phyloP scores from a whole-genome alignment of 1,140 invertebrate species.

The Cherax quadricarinatus region DNA sequence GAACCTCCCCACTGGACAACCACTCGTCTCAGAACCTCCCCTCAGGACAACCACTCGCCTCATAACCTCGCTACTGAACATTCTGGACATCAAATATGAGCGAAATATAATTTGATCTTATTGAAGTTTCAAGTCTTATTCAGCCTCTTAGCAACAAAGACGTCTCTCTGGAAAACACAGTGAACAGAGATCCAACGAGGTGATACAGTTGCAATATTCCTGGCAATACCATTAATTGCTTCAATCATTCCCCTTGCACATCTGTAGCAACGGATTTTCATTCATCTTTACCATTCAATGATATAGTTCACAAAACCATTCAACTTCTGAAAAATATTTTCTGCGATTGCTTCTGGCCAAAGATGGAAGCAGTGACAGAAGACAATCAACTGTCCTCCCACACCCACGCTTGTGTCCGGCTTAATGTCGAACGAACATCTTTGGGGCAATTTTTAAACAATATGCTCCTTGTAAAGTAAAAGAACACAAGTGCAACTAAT shows the following conservation, averaged over 20 bases:
- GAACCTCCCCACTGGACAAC: too few relatives aligned
- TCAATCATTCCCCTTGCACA: slow-evolving; percentile 41
- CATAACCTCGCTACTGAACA: too few relatives aligned
- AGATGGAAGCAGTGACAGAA: slow-evolving; percentile 34
- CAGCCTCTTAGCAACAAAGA: slow-evolving; percentile 30
- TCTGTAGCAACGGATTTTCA: slow-evolving; percentile 35
- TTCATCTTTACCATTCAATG: slow-evolving; percentile 37
- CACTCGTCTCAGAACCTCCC: too few relatives aligned
- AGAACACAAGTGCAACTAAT: too few relatives aligned
- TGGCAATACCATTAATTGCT: slow-evolving; percentile 39
- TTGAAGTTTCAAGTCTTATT: background rate
- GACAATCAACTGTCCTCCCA: slow-evolving; percentile 26
- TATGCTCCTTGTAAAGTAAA: slow-evolving; percentile 18
- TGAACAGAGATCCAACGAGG: background rate
- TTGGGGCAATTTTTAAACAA: too few relatives aligned
- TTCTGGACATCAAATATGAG: background rate
- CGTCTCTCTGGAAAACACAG: slow-evolving; percentile 17
- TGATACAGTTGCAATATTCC: slow-evolving; percentile 29
- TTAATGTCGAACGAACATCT: too few relatives aligned
- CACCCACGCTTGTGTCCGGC: background rate
- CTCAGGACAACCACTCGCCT: too few relatives aligned
- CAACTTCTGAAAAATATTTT: slow-evolving; percentile 24
- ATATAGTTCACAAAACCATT: slow-evolving; percentile 29
- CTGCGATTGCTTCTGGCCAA: background rate
- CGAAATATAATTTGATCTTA: background rate